Evolutionary conservation across 2,888 invertebrate species (phyloP).

Genomic region (Lepidochitona cinerea): DNA sequence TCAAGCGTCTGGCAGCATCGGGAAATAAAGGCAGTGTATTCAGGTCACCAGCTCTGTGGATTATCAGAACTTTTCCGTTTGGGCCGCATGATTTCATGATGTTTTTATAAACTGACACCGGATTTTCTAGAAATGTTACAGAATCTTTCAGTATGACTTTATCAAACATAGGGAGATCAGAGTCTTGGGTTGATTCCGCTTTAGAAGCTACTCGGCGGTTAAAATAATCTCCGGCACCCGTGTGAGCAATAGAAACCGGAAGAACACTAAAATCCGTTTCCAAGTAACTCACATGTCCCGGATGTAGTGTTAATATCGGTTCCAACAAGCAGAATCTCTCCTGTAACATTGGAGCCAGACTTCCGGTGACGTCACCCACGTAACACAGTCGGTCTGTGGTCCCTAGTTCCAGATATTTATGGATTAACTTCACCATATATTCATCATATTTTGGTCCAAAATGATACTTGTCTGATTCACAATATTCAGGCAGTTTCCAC

Average conservation of each 20-base stretch:
- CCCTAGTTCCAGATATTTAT: slow-evolving; percentile 61
- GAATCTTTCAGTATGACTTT: slow-evolving; percentile 63
- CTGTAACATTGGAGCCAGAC: slow-evolving; percentile 48
- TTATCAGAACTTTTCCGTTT: slow-evolving; percentile 57
- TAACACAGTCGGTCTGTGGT: slow-evolving; percentile 64
- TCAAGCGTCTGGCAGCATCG: slow-evolving; percentile 54
- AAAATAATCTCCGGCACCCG: slow-evolving; percentile 66
- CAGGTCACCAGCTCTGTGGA: slow-evolving; percentile 59
- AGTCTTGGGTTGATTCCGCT: slow-evolving; percentile 29
- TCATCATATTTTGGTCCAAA: slow-evolving; percentile 61
- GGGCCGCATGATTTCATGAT: slow-evolving; percentile 51
- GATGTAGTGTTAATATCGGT: slow-evolving; percentile 57
- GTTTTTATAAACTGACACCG: slow-evolving; percentile 50
- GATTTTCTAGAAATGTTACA: slow-evolving; percentile 57
- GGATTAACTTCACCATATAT: slow-evolving; percentile 52
- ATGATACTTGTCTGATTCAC: slow-evolving; percentile 43
- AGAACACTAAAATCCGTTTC: slow-evolving; percentile 57
- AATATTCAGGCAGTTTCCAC: slow-evolving; percentile 46
- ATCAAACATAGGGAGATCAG: slow-evolving; percentile 45
- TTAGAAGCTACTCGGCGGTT: slow-evolving; percentile 31
- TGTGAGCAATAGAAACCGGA: slow-evolving; percentile 54
- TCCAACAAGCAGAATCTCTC: slow-evolving; percentile 62
- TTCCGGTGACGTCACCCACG: slow-evolving; percentile 62
- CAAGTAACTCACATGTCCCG: slow-evolving; percentile 63
- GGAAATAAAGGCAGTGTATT: slow-evolving; percentile 62